Conservation (phyloP, 1,140 invertebrate species). For the Ceratosolen fusciceps region DNA sequence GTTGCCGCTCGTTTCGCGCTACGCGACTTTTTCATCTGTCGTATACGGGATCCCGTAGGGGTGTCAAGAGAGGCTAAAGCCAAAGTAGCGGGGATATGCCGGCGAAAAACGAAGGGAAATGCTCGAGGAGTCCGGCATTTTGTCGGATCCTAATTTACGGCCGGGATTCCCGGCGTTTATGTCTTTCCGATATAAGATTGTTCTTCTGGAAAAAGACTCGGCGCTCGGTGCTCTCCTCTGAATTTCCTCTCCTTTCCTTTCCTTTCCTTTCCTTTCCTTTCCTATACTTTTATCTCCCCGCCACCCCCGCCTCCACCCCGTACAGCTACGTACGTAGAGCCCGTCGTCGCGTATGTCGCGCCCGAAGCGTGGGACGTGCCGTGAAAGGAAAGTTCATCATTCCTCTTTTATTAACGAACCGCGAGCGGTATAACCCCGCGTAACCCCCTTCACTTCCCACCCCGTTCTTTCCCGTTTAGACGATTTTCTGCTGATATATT, state of each 20-base stretch:
- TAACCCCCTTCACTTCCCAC: not conserved
- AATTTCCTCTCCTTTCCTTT: slow-evolving; percentile 51
- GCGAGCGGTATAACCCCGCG: slow-evolving; percentile 49
- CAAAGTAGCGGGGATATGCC: not conserved
- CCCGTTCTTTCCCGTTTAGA: too few species aligned
- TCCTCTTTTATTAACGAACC: slow-evolving; percentile 61
- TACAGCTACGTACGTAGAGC: slow-evolving; percentile 2
- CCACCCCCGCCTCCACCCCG: too few species aligned
- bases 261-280: too few species aligned
- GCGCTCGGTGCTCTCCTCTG: slow-evolving; percentile 53
- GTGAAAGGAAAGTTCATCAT: slow-evolving; percentile 62
- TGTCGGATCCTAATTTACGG: slow-evolving; percentile 72
- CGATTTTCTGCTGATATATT: not conserved
- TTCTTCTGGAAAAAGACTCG: slow-evolving; percentile 63
- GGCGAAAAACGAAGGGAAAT: slow-evolving; percentile 60
- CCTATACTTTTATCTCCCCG: too few species aligned
- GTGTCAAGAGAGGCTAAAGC: not conserved
- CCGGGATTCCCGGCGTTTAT: slow-evolving; percentile 70
- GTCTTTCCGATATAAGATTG: slow-evolving; percentile 71
- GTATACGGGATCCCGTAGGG: not conserved
- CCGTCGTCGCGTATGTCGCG: slow-evolving; percentile 55
- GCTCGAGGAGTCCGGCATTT: slow-evolving; percentile 65
- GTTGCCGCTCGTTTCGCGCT: not conserved
- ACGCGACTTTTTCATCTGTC: not conserved
- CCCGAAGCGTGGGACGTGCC: slow-evolving; percentile 57